phyloP scores from a whole-genome alignment of 2,888 invertebrate species.

The Drosophila buzzatii region DNA sequence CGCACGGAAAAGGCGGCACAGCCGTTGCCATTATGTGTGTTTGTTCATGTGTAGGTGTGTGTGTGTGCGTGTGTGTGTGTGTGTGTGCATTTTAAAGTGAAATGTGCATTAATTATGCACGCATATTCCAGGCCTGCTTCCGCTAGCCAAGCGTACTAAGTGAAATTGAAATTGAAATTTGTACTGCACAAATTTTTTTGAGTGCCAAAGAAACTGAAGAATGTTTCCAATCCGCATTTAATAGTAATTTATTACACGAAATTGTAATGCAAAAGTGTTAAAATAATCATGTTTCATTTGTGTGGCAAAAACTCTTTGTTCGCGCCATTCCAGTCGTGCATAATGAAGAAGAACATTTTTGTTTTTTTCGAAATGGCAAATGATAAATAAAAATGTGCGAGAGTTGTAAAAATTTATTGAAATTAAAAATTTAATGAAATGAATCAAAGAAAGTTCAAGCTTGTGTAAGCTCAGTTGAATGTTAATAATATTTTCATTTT shows the following conservation, averaged over 20 bases:
- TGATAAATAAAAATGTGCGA: conserved; percentile 21
- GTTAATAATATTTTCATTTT: not conserved
- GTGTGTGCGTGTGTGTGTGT: conserved; percentile 26
- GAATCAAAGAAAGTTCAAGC: not conserved
- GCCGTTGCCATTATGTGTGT: conserved; percentile 61
- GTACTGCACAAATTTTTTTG: conserved; percentile 24
- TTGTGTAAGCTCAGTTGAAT: not conserved
- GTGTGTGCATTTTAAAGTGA: conserved; percentile 75
- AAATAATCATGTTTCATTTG: conserved; percentile 14
- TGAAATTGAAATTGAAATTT: conserved; percentile 59
- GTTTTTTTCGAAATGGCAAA: conserved; percentile 19
- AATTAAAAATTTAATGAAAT: not conserved
- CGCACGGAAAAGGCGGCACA: conserved; percentile 52
- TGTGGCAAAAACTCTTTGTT: not conserved
- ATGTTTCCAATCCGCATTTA: conserved; percentile 20
- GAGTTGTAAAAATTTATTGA: not conserved
- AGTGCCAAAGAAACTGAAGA: conserved; percentile 23
- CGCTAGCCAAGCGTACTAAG: conserved; percentile 49
- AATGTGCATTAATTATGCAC: conserved; percentile 80
- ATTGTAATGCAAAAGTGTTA: not conserved
- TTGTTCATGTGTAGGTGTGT: conserved; percentile 4
- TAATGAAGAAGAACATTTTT: conserved; percentile 10
- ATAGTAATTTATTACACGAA: not conserved
- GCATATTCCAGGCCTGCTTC: conserved; percentile 50
- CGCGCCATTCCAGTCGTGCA: conserved; percentile 6